Evolutionary conservation across 2,113 vertebrate species (phyloP), one percentile per base, ranked within the genome.

Genomic region (Pteruthius melanotis): DNA sequence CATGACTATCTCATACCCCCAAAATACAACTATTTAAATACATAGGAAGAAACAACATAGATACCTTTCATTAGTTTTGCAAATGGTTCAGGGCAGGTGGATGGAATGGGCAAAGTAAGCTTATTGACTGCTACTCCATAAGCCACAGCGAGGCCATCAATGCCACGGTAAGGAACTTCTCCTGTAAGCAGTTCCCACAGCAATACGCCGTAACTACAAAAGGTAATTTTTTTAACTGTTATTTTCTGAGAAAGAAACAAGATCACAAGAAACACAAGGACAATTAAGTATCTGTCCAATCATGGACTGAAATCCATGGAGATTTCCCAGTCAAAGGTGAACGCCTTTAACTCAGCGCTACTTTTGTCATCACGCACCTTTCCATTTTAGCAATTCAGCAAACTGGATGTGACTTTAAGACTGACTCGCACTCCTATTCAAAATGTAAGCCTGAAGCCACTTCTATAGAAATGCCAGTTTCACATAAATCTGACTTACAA

Each of bases 101-200:
- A 99, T 35, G 99, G 99, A 93, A 99, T 99, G 35, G 99, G 99
- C 93, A 99, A 97, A 17, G 99, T 99, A 90, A 99, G 98, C 57
- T 99, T 99, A 97, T 99, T 99, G 93, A 99, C 99, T 0, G 99
- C 99, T 45, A 99, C 99, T 8, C 99, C 99, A 0, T 99, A 99
- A 74, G 99, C 99, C 86, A 99, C 99, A 19, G 99, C 99, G 28
- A 99, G 98, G 26, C 99, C 99, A 11, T 99, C 99, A 31, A 99
- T 99, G 90, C 99, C 99, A 31, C 99, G 98, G 84, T 99, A 99
- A 7, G 99, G 99, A 71, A 99, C 99, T 95, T 99, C 99, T 82
- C 99, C 99, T 1, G 99, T 99, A 94, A 99, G 98, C 97, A 99
- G 98, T 97, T 99, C 99, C 99, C 99, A 99, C 81, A 99, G 98